Evolutionary conservation across 2,888 invertebrate genomes (phyloP), one percentile per base, ranked within the genome.

Genomic region (Escarpia spicata): DNA sequence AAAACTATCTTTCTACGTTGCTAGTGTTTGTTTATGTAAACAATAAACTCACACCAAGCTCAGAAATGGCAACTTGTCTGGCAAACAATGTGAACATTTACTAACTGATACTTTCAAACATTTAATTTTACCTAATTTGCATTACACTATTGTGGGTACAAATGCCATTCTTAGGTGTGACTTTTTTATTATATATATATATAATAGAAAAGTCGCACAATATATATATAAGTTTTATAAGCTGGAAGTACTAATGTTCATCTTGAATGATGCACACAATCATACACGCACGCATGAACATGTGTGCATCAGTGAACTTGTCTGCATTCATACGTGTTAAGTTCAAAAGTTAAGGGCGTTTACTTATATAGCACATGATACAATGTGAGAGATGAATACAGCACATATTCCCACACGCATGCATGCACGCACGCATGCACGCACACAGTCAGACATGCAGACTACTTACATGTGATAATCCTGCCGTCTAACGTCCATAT

Each of bases 401-500:
- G 75, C 75, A 75, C 75, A 75, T 26, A 26, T n/a, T 19, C 52
- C 52, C 52, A 75, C 26, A 75, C 26, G 26, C 75, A 75, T 0
- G 75, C n/a, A 26, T 4, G 75, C n/a, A 75, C 75, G 26, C 75
- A 75, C 1, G 75, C n/a, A 75, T 8, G 75, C n/a, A 75, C 26
- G 75, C n/a, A 75, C 75, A 75, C 75, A 75, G 19, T 6, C 75
- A 75, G 75, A 75, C 75, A 75, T 26, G 15, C 75, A 75, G 75
- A 75, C n/a, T 92, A 95, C 95, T 94, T 95, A 96, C 96, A 96
- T 92, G 96, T 96, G 31, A 96, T 94, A 60, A 96, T 94, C 92
- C 96, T 94, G 9, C 96, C 96, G 95, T 96, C 96, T 92, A 96
- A 93, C 95, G 96, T 96, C 96, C 96, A 96, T 6, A 96, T 95